These are phyloP conservation scores for Calvadosia cruxmelitensis DNA, from an alignment of 30 jellyfish, hydroid and myxozoan species.

Conservation along the genomic window DNA sequence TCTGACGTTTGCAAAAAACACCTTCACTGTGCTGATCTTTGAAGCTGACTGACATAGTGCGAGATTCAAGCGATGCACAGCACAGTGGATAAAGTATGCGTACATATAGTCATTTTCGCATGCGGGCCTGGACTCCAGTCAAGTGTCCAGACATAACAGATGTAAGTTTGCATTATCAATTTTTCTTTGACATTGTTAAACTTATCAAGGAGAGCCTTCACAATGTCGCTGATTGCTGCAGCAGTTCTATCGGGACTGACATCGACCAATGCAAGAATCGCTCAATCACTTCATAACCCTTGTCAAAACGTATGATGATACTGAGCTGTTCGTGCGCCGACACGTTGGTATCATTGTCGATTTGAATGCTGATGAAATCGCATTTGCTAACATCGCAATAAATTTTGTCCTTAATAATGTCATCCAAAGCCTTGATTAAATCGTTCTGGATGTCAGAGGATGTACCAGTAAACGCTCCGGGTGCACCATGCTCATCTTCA, in stretches of 20 bases:
- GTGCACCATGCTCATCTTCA: too few species aligned
- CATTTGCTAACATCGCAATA: constrained; percentile 10
- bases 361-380: constrained; percentile 21
- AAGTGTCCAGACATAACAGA: constrained; percentile 36
- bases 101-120: constrained; percentile 28
- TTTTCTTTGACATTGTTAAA: constrained; percentile 23
- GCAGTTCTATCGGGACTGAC: constrained; percentile 24
- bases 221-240: constrained; percentile 18
- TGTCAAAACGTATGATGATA: too few species aligned
- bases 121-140: constrained; percentile 27
- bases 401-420: constrained; percentile 12
- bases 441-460: constrained; percentile 39
- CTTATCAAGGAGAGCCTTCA: constrained; percentile 3
- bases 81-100: constrained; percentile 31
- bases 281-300: constrained; percentile 29
- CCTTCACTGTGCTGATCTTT: constrained; percentile 14
- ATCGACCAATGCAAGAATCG: constrained; percentile 13
- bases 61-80: constrained; percentile 28
- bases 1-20: constrained; percentile 35
- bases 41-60: constrained; percentile 42
- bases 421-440: constrained; percentile 12
- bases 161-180: constrained; percentile 33
- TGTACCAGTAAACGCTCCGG: constrained; percentile 39
- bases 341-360: constrained; percentile 31
- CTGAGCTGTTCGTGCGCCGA: constrained; percentile 37